These are phyloP conservation scores for Drosophila nr. fundita DNA, from an alignment of 2,888 invertebrate genomes.

Conservation along the genomic window DNA sequence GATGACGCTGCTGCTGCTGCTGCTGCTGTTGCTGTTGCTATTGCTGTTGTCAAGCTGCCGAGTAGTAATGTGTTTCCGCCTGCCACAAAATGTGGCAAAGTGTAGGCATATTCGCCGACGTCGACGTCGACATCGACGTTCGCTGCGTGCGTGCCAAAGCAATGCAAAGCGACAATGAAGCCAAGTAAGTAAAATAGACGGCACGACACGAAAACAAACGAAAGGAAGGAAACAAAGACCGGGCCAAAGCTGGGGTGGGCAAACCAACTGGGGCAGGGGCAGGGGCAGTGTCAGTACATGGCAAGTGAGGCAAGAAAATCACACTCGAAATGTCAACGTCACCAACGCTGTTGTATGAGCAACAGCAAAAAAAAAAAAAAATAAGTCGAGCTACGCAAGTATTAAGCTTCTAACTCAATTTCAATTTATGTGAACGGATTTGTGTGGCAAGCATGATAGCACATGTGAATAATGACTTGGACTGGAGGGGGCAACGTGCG, in stretches of 20 bases:
- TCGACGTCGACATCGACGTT: constrained; percentile 9
- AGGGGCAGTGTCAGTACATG: constrained; percentile 9
- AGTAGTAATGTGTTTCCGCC: constrained; percentile 77
- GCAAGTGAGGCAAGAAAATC: constrained; percentile 43
- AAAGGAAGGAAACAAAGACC: constrained; percentile 33
- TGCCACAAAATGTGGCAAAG: constrained; percentile 69
- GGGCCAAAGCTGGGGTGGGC: neutral
- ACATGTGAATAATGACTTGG: neutral
- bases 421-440: constrained; percentile 8
- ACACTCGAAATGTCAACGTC: constrained; percentile 77
- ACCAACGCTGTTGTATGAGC: constrained; percentile 43
- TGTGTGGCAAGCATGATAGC: neutral
- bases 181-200: constrained; percentile 56
- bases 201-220: constrained; percentile 50
- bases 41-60: constrained; percentile 69
- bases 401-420: constrained; percentile 21
- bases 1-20: constrained; percentile 8
- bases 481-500: neutral
- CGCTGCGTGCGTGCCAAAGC: constrained; percentile 63
- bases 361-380: constrained; percentile 13
- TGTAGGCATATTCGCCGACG: constrained; percentile 34
- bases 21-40: constrained; percentile 7
- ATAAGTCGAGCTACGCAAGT: constrained; percentile 1
- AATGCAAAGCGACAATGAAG: constrained; percentile 58
- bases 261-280: neutral